phyloP scores from a whole-genome alignment of 2,113 vertebrate genomes.

The Piprites chloris region DNA sequence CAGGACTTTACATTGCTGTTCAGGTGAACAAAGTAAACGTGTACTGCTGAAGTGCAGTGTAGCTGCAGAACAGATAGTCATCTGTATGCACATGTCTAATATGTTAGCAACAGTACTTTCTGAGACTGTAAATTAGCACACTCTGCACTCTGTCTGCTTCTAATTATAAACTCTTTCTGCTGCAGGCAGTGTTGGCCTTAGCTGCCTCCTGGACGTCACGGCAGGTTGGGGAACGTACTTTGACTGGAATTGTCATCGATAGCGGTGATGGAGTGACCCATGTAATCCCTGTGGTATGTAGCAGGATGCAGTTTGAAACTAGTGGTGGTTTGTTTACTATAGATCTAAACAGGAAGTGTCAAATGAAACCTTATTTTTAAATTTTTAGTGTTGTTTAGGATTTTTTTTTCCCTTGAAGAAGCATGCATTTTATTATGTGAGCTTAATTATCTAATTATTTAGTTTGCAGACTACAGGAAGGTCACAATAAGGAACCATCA shows the following conservation, averaged over 20 bases:
- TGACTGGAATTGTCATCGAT: constrained; percentile 86
- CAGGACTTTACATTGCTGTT: constrained; percentile 89
- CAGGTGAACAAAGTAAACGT: constrained; percentile 74
- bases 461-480: not conserved
- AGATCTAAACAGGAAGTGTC: not conserved
- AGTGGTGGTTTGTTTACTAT: not conserved
- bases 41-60: not conserved
- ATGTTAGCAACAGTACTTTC: not conserved
- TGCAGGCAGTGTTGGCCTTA: constrained; percentile 83
- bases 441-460: not conserved
- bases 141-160: not conserved
- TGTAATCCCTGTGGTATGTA: constrained; percentile 84
- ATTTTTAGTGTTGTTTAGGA: not conserved
- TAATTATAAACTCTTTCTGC: not conserved
- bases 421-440: not conserved
- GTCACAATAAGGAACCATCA: not conserved
- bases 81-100: not conserved
- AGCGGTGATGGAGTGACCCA: constrained; percentile 89
- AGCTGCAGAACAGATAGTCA: not conserved
- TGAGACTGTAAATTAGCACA: not conserved
- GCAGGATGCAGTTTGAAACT: not conserved
- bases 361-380: not conserved
- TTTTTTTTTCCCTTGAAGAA: not conserved
- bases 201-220: constrained; percentile 88
- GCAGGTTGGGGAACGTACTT: constrained; percentile 83